Evolutionary conservation across 2,797 vertebrate species (phyloP).

Genomic region (Pipistrellus pygmaeus): DNA sequence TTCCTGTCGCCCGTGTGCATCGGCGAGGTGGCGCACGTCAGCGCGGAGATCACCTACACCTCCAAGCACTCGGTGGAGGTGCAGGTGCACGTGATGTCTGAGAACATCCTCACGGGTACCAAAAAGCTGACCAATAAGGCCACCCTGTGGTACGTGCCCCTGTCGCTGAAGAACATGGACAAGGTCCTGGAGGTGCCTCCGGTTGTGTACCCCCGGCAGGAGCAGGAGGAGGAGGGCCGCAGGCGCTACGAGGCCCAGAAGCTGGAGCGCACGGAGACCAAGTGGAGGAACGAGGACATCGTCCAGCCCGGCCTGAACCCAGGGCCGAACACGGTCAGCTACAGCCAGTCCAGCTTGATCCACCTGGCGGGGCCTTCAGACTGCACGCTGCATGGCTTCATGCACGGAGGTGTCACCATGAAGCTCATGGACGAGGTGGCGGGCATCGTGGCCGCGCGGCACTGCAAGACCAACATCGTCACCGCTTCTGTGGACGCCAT

Average conservation of each 20-base stretch:
- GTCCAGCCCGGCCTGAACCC: conserved; percentile 88
- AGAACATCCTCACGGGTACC: conserved; percentile 96
- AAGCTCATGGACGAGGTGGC: conserved; percentile 99
- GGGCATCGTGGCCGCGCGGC: conserved; percentile 94
- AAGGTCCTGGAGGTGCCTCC: conserved; percentile 96
- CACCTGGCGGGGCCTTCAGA: too few relatives aligned
- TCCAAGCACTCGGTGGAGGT: conserved; percentile 97
- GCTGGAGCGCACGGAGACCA: conserved; percentile 93
- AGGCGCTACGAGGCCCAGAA: conserved; percentile 97
- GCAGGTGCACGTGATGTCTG: conserved; percentile 95
- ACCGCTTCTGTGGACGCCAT: conserved; percentile 97
- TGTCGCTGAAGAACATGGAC: conserved; percentile 93
- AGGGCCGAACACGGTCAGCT: conserved; percentile 74
- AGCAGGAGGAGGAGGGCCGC: conserved; percentile 93
- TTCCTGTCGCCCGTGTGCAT: conserved; percentile 96
- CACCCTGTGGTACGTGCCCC: conserved; percentile 96
- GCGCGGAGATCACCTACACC: conserved; percentile 94
- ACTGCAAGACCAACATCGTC: conserved; percentile 97
- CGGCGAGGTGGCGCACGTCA: conserved; percentile 95
- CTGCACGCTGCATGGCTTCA: too few relatives aligned
- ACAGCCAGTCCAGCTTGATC: too few relatives aligned
- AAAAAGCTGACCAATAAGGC: conserved; percentile 96
- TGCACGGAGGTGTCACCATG: conserved; percentile 95
- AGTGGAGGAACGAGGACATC: conserved; percentile 90
- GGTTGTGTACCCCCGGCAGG: conserved; percentile 91